A percentile compares a stretch with the other conserved stretches of the same genome.
Conservation (phyloP, 1,140 invertebrate species). For the Cydia splendana region DNA sequence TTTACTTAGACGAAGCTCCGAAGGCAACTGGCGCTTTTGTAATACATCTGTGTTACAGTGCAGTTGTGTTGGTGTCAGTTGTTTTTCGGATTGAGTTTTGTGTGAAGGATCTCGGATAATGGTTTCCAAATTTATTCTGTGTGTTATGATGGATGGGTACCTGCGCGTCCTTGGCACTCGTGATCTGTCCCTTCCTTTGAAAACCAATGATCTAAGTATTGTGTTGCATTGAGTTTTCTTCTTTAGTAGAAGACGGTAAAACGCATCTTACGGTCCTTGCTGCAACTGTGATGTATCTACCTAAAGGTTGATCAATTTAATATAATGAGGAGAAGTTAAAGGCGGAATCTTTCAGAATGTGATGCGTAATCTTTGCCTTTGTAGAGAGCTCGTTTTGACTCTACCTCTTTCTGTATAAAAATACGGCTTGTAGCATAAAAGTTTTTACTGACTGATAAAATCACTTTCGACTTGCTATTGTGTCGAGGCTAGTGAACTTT, state of each 20-base stretch:
- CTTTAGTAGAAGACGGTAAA: too few relatives aligned
- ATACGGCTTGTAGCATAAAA: not conserved
- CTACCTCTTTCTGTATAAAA: not conserved
- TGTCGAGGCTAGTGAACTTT: constrained; percentile 10
- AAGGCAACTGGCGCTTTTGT: constrained; percentile 40
- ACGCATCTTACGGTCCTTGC: too few relatives aligned
- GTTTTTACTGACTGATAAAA: not conserved
- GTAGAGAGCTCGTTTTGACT: not conserved
- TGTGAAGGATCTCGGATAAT: not conserved
- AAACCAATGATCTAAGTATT: too few relatives aligned
- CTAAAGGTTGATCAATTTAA: too few relatives aligned
- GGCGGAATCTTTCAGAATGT: too few relatives aligned
- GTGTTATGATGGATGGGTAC: not conserved
- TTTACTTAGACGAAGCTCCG: constrained; percentile 47
- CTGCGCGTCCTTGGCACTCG: not conserved
- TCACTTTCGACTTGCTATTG: not conserved
- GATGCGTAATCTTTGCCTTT: not conserved
- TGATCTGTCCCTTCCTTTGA: too few relatives aligned
- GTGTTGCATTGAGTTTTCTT: too few relatives aligned
- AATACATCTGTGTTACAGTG: constrained; percentile 36
- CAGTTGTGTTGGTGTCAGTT: not conserved
- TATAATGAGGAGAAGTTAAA: too few relatives aligned
- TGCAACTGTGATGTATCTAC: too few relatives aligned
- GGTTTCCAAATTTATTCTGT: not conserved
- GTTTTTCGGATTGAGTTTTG: not conserved